Base-by-base conservation (phyloP, 2,113 vertebrate genomes). In the Heterocephalus glaber region DNA sequence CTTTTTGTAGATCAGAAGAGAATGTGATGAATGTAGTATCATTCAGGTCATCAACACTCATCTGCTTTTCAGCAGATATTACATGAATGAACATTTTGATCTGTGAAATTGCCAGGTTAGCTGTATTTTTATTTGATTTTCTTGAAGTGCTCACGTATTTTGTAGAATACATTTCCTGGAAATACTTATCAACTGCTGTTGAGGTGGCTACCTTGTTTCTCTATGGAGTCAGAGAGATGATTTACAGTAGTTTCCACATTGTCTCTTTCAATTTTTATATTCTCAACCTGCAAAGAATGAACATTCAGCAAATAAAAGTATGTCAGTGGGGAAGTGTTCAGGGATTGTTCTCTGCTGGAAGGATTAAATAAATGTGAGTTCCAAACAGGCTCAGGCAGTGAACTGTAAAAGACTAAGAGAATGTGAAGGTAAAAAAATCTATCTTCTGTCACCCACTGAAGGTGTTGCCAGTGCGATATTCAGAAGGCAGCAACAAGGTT, bases 221-320 rank as follows among this genome's bases (percentile, higher is more conserved):
- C 47, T 60, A 4, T 19, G 30, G 79, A 47, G 7, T 65, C 1
- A 35, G 4, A 22, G 5, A 47, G 20, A 28, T 70, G 66, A 83
- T 89, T 89, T 92, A 86, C n/a, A n/a, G 79, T 70, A 2, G 7
- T 81, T 92, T 84, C 89, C 72, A 70, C 33, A 56, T 30, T 60
- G 5, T 81, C 58, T 86, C 86, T 94, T 96, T 87, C 96, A 95
- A 97, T 66, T 87, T 92, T 96, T 92, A 90, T 94, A 84, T 72
- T 58, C 12, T 61, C 38, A 65, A 89, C 66, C 38, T 95, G 70
- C 79, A 96, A 89, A 83, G 19, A 54, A 93, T 89, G 70, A 82
- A 93, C 41, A 87, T 83, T 68, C 56, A 92, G 56, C 83, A 90
- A 96, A 61, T 16, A 0, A n/a, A 61, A 20, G 66, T 87, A 44